A percentile compares a stretch with the other conserved stretches of the same genome.
Evolutionary conservation across 2,113 vertebrate species (phyloP).

Genomic region (Aix galericulata): DNA sequence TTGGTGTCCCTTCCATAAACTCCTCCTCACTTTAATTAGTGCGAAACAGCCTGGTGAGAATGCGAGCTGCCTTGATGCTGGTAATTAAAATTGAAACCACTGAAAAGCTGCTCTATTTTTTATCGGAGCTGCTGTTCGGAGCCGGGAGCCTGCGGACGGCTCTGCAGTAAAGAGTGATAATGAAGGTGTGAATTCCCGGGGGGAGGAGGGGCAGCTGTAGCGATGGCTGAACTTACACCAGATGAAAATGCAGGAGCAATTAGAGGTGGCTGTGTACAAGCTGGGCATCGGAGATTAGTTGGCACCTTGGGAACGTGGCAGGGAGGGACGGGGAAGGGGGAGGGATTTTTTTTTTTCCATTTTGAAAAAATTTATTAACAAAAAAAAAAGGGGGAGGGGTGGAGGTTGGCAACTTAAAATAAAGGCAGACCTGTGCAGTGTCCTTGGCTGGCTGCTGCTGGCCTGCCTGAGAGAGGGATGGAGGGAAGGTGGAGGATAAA

Average conservation of each 20-base stretch:
- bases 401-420: constrained; percentile 48
- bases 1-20: constrained; percentile 89
- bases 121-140: constrained; percentile 91
- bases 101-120: constrained; percentile 90
- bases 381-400: not conserved
- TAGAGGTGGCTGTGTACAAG: constrained; percentile 87
- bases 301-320: constrained; percentile 86
- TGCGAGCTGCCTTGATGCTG: constrained; percentile 87
- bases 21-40: constrained; percentile 94
- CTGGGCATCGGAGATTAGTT: constrained; percentile 88
- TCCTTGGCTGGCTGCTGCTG: not conserved
- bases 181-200: constrained; percentile 94
- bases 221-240: constrained; percentile 89
- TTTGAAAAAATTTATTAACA: constrained; percentile 35
- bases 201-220: constrained; percentile 87
- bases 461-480: not conserved
- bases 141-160: constrained; percentile 87
- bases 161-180: constrained; percentile 97
- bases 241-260: constrained; percentile 90
- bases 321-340: constrained; percentile 67
- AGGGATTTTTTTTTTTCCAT: constrained; percentile 27
- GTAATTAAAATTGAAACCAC: constrained; percentile 94
- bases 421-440: not conserved
- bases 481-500: not conserved
- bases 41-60: constrained; percentile 89